Evolutionary conservation across 2,797 vertebrate genomes (phyloP).

Genomic region (Lutjanus campechanus): DNA sequence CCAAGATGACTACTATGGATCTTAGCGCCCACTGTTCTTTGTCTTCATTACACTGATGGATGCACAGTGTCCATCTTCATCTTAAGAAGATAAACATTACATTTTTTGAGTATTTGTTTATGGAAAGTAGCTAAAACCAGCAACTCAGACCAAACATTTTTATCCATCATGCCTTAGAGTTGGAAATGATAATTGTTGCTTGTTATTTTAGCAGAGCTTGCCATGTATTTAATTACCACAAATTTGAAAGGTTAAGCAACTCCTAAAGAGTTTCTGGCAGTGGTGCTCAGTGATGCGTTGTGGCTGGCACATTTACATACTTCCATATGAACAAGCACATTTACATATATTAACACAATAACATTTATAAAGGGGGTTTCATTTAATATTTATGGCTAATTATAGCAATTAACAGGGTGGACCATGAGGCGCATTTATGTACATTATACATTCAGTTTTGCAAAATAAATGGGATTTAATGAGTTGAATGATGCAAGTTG

Average conservation of each 20-base stretch:
- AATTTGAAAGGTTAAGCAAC: slow-evolving; percentile 46
- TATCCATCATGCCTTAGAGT: not conserved
- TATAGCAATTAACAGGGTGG: slow-evolving; percentile 32
- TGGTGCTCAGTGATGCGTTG: not conserved
- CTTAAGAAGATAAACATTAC: not conserved
- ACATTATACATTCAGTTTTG: slow-evolving; percentile 14
- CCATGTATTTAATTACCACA: slow-evolving; percentile 3
- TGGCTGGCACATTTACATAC: slow-evolving; percentile 33
- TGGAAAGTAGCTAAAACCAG: not conserved
- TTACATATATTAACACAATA: slow-evolving; percentile 37
- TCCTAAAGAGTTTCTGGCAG: not conserved
- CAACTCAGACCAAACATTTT: not conserved
- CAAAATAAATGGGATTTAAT: slow-evolving; percentile 4
- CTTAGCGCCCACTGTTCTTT: not conserved
- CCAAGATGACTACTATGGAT: not conserved
- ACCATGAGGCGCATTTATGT: not conserved
- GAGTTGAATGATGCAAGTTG: not conserved
- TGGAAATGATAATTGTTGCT: not conserved
- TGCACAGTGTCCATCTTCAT: not conserved
- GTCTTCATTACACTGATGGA: slow-evolving; percentile 20
- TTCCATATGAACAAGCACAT: slow-evolving; percentile 44
- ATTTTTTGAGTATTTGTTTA: not conserved
- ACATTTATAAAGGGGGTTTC: slow-evolving; percentile 31
- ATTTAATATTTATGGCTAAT: slow-evolving; percentile 31
- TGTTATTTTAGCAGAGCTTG: slow-evolving; percentile 11